These are phyloP conservation scores for Patella vulgata DNA, from an alignment of 1,140 invertebrate genomes.

Conservation along the genomic window DNA sequence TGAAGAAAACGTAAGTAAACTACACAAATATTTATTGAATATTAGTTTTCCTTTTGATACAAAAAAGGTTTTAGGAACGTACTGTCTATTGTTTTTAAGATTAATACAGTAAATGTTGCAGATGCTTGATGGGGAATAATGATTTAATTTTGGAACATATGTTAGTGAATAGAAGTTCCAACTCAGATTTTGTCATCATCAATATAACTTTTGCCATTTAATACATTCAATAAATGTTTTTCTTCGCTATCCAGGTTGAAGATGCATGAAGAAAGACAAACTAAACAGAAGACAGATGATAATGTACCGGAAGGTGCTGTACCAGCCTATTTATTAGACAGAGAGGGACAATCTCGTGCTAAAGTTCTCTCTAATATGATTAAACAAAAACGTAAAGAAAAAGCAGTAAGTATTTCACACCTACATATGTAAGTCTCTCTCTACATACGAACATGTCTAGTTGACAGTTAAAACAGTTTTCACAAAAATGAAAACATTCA, in stretches of 20 bases:
- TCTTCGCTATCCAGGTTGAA: constrained; percentile 55
- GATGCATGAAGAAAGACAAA: constrained; percentile 72
- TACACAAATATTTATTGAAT: constrained; percentile 7
- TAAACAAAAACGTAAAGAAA: constrained; percentile 99
- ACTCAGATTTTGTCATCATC: too few relatives aligned
- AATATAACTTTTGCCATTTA: too few relatives aligned
- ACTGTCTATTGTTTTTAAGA: too few relatives aligned
- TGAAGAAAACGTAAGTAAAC: constrained; percentile 87
- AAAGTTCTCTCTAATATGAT: constrained; percentile 99
- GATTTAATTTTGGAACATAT: too few relatives aligned
- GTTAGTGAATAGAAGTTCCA: too few relatives aligned
- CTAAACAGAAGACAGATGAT: constrained; percentile 84
- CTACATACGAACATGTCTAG: too few relatives aligned
- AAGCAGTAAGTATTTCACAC: constrained; percentile 75
- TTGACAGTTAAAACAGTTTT: background rate
- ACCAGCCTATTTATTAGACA: constrained; percentile 95
- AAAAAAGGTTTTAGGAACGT: too few relatives aligned
- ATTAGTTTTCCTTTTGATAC: too few relatives aligned
- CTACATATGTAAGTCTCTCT: too few relatives aligned
- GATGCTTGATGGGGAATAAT: too few relatives aligned
- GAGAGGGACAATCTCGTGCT: constrained; percentile 91
- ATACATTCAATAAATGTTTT: too few relatives aligned
- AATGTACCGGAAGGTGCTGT: constrained; percentile 88
- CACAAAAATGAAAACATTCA: background rate
- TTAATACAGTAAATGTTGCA: too few relatives aligned